Conservation (phyloP, 35 echinoderm and acorn worm species). For the Amphiura filiformis region DNA sequence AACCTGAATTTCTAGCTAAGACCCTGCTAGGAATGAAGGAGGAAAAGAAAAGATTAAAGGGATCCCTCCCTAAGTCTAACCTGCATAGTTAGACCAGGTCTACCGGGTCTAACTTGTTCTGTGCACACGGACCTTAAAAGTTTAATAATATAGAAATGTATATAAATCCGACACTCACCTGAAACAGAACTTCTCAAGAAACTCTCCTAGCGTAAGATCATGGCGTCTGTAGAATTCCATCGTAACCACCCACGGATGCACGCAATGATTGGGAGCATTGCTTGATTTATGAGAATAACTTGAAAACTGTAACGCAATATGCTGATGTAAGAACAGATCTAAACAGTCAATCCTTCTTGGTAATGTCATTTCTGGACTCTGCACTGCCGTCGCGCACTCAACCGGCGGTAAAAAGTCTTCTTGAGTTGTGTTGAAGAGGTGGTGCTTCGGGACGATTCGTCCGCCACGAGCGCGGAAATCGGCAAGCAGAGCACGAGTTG, state of each 20-base stretch:
- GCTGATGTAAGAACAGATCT: conserved; percentile 79
- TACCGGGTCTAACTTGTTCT: too few relatives aligned
- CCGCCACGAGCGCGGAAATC: conserved; percentile 84
- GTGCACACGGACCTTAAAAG: too few relatives aligned
- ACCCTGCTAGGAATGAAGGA: too few relatives aligned
- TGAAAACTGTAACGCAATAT: conserved; percentile 72
- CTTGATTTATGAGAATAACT: conserved; percentile 72
- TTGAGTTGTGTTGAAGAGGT: background rate
- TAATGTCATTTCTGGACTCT: background rate
- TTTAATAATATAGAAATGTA: too few relatives aligned
- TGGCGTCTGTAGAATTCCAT: conserved; percentile 91
- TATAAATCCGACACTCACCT: conserved; percentile 80
- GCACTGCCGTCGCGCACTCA: background rate
- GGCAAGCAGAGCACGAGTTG: conserved; percentile 54
- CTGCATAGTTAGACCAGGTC: too few relatives aligned
- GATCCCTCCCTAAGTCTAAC: too few relatives aligned
- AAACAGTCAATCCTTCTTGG: conserved; percentile 55
- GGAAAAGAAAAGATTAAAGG: too few relatives aligned
- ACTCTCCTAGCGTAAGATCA: conserved; percentile 91
- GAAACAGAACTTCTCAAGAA: conserved; percentile 95
- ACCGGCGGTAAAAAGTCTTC: background rate
- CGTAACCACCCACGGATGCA: conserved; percentile 69
- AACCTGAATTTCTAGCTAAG: too few relatives aligned
- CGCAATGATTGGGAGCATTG: conserved; percentile 80
- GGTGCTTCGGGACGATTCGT: conserved; percentile 41